phyloP scores from a whole-genome alignment of 1,140 invertebrate genomes.

The Thereuonema tuberculata region DNA sequence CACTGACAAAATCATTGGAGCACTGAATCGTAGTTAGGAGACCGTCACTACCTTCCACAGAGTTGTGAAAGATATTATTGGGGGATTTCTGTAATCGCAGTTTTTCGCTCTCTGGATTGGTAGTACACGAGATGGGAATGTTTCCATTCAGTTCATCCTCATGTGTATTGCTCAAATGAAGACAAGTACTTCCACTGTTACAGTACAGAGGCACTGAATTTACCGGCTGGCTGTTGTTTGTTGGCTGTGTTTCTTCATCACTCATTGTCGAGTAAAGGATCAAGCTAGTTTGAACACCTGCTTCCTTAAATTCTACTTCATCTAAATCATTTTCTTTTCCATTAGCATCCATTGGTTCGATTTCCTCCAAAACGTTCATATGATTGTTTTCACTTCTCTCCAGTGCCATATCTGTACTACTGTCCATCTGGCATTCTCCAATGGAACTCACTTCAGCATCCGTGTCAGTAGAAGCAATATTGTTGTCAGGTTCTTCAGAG shows the following conservation, averaged over 20 bases:
- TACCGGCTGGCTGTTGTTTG: background rate
- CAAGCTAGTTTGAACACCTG: conserved; percentile 4
- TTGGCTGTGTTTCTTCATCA: background rate
- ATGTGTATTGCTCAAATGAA: background rate
- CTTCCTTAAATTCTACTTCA: conserved; percentile 6
- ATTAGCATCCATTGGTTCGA: too few species aligned
- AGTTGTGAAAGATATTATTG: too few species aligned
- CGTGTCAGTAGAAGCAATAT: too few species aligned
- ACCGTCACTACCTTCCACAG: too few species aligned
- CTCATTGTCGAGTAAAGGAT: background rate
- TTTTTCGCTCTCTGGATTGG: too few species aligned
- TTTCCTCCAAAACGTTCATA: too few species aligned
- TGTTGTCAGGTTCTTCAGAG: too few species aligned
- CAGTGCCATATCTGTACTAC: conserved; percentile 47
- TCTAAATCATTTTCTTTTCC: background rate
- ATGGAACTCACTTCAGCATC: conserved; percentile 43
- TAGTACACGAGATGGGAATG: too few species aligned
- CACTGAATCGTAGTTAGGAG: too few species aligned
- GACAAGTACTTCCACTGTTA: background rate
- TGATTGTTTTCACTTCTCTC: too few species aligned
- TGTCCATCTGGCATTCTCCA: conserved; percentile 36
- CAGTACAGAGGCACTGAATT: background rate
- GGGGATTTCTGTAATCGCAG: too few species aligned
- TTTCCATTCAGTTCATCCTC: conserved; percentile 6
- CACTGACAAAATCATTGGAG: background rate